phyloP scores from a whole-genome alignment of 2,113 vertebrate genomes.

The Merops nubicus region DNA sequence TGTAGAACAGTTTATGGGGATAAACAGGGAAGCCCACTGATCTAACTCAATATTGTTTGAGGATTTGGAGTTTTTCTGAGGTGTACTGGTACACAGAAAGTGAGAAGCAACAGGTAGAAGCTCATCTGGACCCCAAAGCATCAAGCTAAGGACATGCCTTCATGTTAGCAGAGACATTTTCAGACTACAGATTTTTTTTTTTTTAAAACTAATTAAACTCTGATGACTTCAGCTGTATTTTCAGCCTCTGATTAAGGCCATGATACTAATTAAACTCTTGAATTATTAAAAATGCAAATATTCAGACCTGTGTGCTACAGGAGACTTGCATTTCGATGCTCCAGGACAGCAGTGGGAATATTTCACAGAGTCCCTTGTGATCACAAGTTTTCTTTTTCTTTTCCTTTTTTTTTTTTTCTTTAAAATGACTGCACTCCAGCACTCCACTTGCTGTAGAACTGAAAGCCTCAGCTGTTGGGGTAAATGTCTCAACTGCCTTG shows the following conservation, averaged over 20 bases:
- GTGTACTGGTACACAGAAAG: neutral
- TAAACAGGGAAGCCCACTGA: neutral
- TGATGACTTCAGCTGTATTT: conserved; percentile 78
- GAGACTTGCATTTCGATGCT: conserved; percentile 16
- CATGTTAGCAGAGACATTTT: neutral
- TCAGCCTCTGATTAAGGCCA: conserved; percentile 74
- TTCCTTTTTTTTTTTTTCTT: neutral
- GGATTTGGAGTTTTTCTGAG: neutral
- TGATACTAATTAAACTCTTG: conserved; percentile 76
- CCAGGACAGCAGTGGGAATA: neutral
- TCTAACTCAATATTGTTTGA: neutral
- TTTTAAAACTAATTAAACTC: conserved; percentile 72
- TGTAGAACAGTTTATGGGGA: neutral
- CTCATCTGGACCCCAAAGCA: neutral
- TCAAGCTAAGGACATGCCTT: conserved; percentile 10
- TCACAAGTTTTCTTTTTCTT: neutral
- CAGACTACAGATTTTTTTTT: conserved; percentile 5
- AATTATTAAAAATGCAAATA: conserved; percentile 79
- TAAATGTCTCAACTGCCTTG: neutral
- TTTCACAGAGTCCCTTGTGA: neutral
- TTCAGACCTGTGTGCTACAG: conserved; percentile 47
- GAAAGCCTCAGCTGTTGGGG: neutral
- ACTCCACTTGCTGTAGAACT: neutral
- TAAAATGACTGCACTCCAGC: neutral
- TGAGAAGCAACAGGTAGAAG: neutral